These are phyloP conservation scores for Araneus ventricosus DNA, from an alignment of 1,140 invertebrate species.

Conservation along the genomic window DNA sequence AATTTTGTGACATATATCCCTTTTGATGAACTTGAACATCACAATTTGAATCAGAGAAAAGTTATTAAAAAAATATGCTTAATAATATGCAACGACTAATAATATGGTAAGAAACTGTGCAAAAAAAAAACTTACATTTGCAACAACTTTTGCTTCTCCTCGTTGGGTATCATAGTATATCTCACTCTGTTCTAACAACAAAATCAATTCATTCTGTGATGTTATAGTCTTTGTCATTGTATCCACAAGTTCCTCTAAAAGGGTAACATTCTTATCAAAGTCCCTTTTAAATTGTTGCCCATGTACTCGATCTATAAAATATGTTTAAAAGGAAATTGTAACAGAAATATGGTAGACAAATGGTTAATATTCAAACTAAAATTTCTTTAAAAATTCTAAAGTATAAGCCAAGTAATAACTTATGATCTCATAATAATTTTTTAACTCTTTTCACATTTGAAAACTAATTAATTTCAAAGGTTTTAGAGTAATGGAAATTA, in stretches of 20 bases:
- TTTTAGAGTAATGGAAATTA: too few relatives aligned
- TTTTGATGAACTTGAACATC: too few relatives aligned
- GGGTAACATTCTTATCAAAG: conserved; percentile 88
- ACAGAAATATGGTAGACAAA: too few relatives aligned
- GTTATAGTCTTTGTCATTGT: conserved; percentile 90
- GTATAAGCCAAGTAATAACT: too few relatives aligned
- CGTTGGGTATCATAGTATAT: conserved; percentile 93
- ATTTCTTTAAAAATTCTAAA: too few relatives aligned
- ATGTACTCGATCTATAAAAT: conserved; percentile 86
- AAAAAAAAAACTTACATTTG: conserved; percentile 87
- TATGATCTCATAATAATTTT: too few relatives aligned
- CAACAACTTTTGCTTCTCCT: conserved; percentile 95
- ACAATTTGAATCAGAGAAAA: background rate
- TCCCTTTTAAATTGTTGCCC: conserved; percentile 93
- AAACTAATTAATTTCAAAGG: too few relatives aligned
- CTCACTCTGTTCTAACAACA: conserved; percentile 88
- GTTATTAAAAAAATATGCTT: background rate
- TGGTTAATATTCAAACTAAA: too few relatives aligned
- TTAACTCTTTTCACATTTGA: too few relatives aligned
- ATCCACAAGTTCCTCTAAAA: conserved; percentile 89
- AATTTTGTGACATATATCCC: too few relatives aligned
- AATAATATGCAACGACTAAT: too few relatives aligned
- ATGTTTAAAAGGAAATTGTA: too few relatives aligned
- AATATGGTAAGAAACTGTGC: background rate
- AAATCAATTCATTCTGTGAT: conserved; percentile 87